Conservation (phyloP, 2,888 invertebrate genomes). For the Calameuta filiformis region DNA sequence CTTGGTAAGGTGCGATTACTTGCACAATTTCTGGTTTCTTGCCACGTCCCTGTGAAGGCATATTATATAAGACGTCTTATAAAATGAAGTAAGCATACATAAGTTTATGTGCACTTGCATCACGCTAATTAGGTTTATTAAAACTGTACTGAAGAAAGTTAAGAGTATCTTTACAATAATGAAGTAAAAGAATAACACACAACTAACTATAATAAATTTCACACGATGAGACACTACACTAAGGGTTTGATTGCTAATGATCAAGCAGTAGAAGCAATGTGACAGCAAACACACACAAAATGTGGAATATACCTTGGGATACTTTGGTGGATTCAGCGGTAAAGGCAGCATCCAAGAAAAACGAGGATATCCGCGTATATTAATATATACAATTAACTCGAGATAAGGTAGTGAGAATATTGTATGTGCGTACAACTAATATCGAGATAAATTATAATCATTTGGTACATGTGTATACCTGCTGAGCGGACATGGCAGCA, state of each 20-base stretch:
- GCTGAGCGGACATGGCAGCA: slow-evolving; percentile 65
- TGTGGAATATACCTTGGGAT: slow-evolving; percentile 21
- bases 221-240: not conserved
- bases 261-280: not conserved
- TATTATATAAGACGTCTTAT: not conserved
- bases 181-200: not conserved
- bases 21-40: slow-evolving; percentile 93
- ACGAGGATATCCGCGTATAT: slow-evolving; percentile 19
- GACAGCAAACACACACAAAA: not conserved
- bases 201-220: not conserved
- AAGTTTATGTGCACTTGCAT: not conserved
- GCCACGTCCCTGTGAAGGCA: slow-evolving; percentile 70
- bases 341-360: slow-evolving; percentile 38
- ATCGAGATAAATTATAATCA: not conserved
- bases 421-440: slow-evolving; percentile 12
- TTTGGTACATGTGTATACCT: slow-evolving; percentile 47
- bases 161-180: not conserved
- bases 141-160: not conserved
- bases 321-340: slow-evolving; percentile 20
- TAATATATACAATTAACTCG: not conserved
- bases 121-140: not conserved
- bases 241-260: not conserved
- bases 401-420: slow-evolving; percentile 3
- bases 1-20: slow-evolving; percentile 92
- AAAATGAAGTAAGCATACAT: not conserved